Evolutionary conservation across 1,140 invertebrate species (phyloP), one percentile per base, ranked within the genome.

Genomic region (Muscidifurax raptorellus): DNA sequence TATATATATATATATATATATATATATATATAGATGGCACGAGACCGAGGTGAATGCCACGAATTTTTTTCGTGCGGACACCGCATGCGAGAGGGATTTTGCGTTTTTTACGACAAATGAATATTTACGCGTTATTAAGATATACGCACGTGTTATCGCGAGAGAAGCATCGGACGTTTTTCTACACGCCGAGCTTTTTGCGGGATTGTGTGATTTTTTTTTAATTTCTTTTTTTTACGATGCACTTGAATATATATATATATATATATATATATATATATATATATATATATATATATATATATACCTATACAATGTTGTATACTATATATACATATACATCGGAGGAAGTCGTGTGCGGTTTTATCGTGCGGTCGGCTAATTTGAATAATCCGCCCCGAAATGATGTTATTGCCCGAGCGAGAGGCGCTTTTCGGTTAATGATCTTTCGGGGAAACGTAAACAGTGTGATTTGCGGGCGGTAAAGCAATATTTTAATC

Each of bases 51-150:
- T 36, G 28, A 80, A 80, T 80, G 67, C 32, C 79, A 80, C 40
- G 40, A 44, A 22, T 69, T 85, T 86, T 81, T 83, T 85, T 76
- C 76, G 47, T 25, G 22, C 83, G 69, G 2, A 69, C 12, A 12
- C n/a, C 12, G 22, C 10, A 28, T 15, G 13, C 28, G 28, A 27
- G 12, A 36, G 10, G 69, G 18, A 75, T 82, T 36, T 7, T 64
- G 6, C 44, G 13, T 15, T 2, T 75, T 77, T 77, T 52, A 59
- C 1, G 44, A 72, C 44, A 83, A 72, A 74, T 84, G 40, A 79
- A 84, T 84, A 74, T 84, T 84, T 84, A 80, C 47, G 44, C 28
- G 18, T 80, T 80, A 75, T 80, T 74, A 40, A 80, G 67, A 80
- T 84, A 79, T 84, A 80, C 15, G n/a, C n/a, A 7, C 18, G 5